Conservation (phyloP, 2,888 invertebrate genomes). For the Hypena proboscidalis region DNA sequence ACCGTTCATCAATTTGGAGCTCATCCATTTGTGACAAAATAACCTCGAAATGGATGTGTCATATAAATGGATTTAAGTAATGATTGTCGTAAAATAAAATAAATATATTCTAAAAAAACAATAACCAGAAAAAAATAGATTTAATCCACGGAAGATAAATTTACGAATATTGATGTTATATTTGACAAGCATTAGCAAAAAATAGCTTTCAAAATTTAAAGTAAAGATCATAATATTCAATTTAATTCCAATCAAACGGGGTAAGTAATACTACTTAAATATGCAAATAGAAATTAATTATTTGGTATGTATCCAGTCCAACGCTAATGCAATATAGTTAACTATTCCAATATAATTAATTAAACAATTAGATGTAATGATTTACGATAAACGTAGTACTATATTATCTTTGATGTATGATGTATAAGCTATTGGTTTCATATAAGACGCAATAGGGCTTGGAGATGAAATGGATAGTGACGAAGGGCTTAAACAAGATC, state of each 20-base stretch:
- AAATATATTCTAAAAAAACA: constrained; percentile 1
- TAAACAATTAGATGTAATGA: constrained; percentile 21
- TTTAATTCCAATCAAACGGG: constrained; percentile 1
- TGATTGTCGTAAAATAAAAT: not conserved
- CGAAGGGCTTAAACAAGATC: no score
- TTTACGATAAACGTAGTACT: constrained; percentile 7
- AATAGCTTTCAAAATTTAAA: no score
- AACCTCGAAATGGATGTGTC: not conserved
- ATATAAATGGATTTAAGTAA: constrained; percentile 6
- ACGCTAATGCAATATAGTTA: constrained; percentile 30
- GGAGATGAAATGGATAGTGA: no score
- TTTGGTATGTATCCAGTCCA: constrained; percentile 39
- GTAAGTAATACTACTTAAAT: constrained; percentile 9
- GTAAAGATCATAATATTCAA: not conserved
- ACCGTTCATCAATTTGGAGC: constrained; percentile 1
- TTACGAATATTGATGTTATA: no score
- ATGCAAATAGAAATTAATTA: constrained; percentile 36
- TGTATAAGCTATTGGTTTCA: not conserved
- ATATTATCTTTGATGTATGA: constrained; percentile 2
- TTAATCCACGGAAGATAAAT: no score
- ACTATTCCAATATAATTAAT: constrained; percentile 33
- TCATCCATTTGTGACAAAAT: constrained; percentile 3
- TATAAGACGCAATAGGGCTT: no score
- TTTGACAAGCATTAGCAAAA: no score
- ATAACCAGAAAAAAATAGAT: constrained; percentile 1